Evolutionary conservation across 2,797 vertebrate genomes (phyloP).

Genomic region (Acestrorhynchus altus): DNA sequence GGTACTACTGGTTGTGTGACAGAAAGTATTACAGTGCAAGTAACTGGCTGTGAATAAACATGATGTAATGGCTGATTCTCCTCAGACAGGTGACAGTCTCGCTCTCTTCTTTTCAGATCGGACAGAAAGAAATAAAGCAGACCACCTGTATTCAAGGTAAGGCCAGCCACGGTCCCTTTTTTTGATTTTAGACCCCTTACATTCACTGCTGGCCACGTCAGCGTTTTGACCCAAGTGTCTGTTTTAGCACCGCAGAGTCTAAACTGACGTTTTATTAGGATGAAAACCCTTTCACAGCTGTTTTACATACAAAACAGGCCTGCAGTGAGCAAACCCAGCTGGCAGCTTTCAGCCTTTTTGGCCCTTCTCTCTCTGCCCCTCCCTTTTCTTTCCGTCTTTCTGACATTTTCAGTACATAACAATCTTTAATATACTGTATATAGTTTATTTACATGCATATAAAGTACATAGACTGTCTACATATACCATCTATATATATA

Average conservation of each 20-base stretch:
- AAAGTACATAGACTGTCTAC: too few species aligned
- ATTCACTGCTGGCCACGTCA: neutral
- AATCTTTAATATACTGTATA: too few species aligned
- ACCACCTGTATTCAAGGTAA: conserved; percentile 85
- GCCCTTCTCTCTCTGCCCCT: conserved; percentile 27
- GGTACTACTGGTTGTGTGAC: conserved; percentile 10
- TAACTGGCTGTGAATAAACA: neutral
- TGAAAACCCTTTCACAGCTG: neutral
- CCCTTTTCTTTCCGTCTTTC: conserved; percentile 9
- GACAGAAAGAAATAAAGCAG: conserved; percentile 85
- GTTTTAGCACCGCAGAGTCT: neutral
- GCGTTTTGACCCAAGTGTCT: neutral
- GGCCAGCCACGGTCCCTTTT: too few species aligned
- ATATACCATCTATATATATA: too few species aligned
- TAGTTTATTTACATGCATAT: too few species aligned
- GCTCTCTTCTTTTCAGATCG: conserved; percentile 78
- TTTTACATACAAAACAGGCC: neutral
- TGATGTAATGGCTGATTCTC: neutral
- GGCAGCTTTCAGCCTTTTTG: neutral
- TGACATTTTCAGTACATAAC: neutral
- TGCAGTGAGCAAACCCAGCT: too few species aligned
- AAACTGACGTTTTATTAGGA: neutral
- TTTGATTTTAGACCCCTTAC: too few species aligned
- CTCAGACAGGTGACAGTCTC: conserved; percentile 7
- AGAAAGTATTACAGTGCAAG: neutral